Conservation (phyloP, 2,113 vertebrate species). For the Phrynosoma blainvillii region DNA sequence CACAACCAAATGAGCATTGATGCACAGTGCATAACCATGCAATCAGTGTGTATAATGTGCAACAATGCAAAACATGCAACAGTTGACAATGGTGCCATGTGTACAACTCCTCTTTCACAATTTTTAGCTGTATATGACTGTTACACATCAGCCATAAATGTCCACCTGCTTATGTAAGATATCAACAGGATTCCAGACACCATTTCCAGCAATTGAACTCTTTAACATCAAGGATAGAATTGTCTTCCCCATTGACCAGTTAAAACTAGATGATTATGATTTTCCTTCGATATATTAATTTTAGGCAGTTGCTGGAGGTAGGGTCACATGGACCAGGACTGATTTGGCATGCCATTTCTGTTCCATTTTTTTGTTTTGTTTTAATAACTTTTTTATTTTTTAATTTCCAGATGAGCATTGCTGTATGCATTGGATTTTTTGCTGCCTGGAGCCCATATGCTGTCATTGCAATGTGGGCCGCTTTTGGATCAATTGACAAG, state of each 20-base stretch:
- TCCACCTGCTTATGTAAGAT: no score
- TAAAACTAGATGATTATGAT: background rate
- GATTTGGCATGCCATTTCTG: background rate
- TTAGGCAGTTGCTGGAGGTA: background rate
- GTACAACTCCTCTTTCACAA: background rate
- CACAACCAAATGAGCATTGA: no score
- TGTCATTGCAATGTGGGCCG: constrained; percentile 80
- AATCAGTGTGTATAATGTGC: no score
- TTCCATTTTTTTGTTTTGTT: background rate
- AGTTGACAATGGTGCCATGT: no score
- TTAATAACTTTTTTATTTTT: constrained; percentile 5
- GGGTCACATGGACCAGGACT: background rate
- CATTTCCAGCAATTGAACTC: background rate
- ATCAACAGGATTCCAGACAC: no score
- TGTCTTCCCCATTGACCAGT: background rate
- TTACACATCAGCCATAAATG: no score
- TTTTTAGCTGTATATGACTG: no score
- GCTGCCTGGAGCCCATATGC: constrained; percentile 81
- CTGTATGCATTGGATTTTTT: constrained; percentile 79
- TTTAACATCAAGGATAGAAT: background rate
- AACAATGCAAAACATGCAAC: no score
- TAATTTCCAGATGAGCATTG: constrained; percentile 73
- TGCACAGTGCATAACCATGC: no score
- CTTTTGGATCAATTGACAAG: constrained; percentile 76
- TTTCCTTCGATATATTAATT: no score